phyloP scores from a whole-genome alignment of 2,797 vertebrate genomes.

The Euphonia xanthogaster region DNA sequence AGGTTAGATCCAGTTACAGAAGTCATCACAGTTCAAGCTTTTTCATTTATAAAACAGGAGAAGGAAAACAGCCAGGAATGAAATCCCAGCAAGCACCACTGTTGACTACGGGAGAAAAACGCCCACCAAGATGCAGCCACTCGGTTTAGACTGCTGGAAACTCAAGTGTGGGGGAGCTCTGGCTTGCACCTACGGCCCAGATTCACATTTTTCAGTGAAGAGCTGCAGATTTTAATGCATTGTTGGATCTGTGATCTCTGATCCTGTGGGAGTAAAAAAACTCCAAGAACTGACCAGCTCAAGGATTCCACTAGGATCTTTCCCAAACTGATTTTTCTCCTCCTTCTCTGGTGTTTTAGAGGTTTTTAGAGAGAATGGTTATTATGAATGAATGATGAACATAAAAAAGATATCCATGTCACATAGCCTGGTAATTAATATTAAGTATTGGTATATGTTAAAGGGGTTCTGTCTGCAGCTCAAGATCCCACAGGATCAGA shows the following conservation, averaged over 20 bases:
- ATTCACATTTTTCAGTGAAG: not conserved
- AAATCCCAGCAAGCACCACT: not conserved
- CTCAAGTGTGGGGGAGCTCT: accelerated
- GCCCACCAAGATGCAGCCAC: not conserved
- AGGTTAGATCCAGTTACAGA: constrained; percentile 22
- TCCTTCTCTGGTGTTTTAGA: not conserved
- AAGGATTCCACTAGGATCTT: not conserved
- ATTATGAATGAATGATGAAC: not conserved
- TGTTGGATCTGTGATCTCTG: not conserved
- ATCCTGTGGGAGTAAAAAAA: not conserved
- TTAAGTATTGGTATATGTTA: not conserved
- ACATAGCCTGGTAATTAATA: not conserved
- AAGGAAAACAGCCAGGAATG: not conserved
- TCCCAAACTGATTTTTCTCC: not conserved
- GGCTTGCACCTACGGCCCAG: not conserved
- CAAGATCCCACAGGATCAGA: not conserved
- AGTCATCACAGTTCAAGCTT: not conserved
- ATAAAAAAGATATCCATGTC: not conserved
- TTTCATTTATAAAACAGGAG: not conserved
- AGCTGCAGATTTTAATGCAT: not conserved
- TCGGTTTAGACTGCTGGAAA: not conserved
- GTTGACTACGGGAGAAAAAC: not conserved
- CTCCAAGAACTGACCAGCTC: not conserved
- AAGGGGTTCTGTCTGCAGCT: not conserved
- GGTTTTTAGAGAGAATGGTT: not conserved